Conservation (phyloP, 2,797 vertebrate genomes). For the Fratercula arctica region DNA sequence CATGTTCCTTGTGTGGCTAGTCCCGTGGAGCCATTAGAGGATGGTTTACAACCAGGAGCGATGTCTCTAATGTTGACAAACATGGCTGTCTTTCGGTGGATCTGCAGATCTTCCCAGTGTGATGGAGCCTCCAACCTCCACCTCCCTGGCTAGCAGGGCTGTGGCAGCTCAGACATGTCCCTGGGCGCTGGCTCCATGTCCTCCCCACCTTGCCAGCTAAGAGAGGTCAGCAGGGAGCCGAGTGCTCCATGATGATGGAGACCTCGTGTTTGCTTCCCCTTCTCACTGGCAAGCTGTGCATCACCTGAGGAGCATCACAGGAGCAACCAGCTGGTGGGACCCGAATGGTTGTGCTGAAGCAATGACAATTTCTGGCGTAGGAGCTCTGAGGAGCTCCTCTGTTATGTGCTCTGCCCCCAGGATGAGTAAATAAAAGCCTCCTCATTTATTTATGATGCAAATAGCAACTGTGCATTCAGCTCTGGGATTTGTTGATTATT, state of each 20-base stretch:
- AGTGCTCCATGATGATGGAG: fast-evolving
- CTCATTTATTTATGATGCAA: slow-evolving; percentile 91
- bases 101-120: not conserved
- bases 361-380: not conserved
- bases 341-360: not conserved
- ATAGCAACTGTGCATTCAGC: slow-evolving; percentile 76
- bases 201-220: not conserved
- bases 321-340: slow-evolving; percentile 1
- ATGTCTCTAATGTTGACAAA: fast-evolving
- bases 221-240: not conserved
- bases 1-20: not conserved
- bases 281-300: not conserved
- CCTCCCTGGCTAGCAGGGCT: not conserved
- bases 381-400: slow-evolving; percentile 4
- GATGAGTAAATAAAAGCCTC: slow-evolving; percentile 79
- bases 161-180: not conserved
- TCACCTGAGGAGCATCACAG: not conserved
- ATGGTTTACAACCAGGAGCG: not conserved
- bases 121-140: not conserved
- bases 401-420: not conserved
- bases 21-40: not conserved
- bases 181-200: not conserved
- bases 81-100: not conserved
- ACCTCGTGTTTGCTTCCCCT: not conserved
- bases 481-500: slow-evolving; percentile 85